Evolutionary conservation across 2,888 invertebrate species (phyloP), one percentile per base, ranked within the genome.

Genomic region (Tolmerus cingulatus): DNA sequence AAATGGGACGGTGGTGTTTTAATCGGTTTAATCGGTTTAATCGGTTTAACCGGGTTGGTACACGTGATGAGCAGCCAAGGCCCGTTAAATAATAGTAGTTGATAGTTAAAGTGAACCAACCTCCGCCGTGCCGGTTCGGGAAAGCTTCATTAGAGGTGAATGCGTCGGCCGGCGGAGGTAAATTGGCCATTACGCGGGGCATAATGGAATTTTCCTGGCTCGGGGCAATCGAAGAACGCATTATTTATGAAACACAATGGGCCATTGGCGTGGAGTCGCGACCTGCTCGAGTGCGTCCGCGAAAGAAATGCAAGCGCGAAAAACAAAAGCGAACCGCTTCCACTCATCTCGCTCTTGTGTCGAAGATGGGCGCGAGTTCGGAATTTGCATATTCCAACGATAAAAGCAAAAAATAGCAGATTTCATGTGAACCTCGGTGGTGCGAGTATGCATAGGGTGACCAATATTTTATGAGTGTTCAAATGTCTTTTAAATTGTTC

Each of bases 321-420:
- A 79, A 27, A 51, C 51, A 79, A 79, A 79, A 79, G 51, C 40
- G 27, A 1, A 30, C 27, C 37, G 14, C 46, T 79, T 79, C 46
- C 16, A 46, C 79, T 51, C 23, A 27, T 3, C 57, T 66, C 12
- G 66, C 66, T 19, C 1, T 51, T 51, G 51, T 51, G 1, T n/a
- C 7, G 66, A 7, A 27, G 66, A 66, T 66, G 66, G 66, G 46
- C 30, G 30, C 79, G 51, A 79, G 51, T 46, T 51, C 30, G 27
- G 27, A 9, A 79, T 79, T 79, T 79, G 79, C 79, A 79, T 79
- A 79, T 79, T 40, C 79, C 40, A 23, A n/a, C 78, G 78, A 43
- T 37, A 19, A 78, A 40, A 46, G 43, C 0, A 27, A 79, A 66
- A 66, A 79, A 51, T 51, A 79, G 55, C 79, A 79, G 79, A 79